These are phyloP conservation scores for Agonum fuliginosum DNA, from an alignment of 2,888 invertebrate species.

Conservation along the genomic window DNA sequence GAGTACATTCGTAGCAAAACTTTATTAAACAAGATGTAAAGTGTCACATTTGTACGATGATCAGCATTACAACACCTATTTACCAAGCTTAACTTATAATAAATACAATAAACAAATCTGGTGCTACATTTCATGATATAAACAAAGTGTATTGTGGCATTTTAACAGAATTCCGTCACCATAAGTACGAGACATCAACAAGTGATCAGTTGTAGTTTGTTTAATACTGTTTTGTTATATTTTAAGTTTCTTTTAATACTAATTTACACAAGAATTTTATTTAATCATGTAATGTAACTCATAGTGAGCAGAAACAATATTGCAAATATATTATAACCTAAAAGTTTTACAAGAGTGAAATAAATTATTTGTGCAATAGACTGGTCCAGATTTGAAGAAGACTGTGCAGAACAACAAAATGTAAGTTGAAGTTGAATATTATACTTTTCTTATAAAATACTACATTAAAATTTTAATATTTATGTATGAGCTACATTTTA, in stretches of 20 bases:
- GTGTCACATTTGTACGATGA: constrained; percentile 56
- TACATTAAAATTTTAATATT: constrained; percentile 21
- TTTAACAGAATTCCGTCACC: constrained; percentile 11
- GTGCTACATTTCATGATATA: constrained; percentile 37
- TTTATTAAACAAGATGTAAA: constrained; percentile 54
- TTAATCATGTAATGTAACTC: too few relatives aligned
- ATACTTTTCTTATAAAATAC: not conserved
- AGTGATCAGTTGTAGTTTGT: constrained; percentile 15
- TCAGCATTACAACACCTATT: constrained; percentile 50
- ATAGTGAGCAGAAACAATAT: too few relatives aligned
- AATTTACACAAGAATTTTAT: not conserved
- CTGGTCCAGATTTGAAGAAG: too few relatives aligned
- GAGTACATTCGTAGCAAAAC: constrained; percentile 51
- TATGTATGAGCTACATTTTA: not conserved
- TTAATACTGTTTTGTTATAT: constrained; percentile 26
- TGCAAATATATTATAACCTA: too few relatives aligned
- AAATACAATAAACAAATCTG: constrained; percentile 7
- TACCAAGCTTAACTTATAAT: constrained; percentile 29
- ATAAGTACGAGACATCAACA: not conserved
- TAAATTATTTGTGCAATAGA: too few relatives aligned
- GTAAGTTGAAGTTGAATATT: not conserved
- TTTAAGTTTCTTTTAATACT: constrained; percentile 9
- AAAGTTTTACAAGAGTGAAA: too few relatives aligned
- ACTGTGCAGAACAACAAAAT: not conserved
- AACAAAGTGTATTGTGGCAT: constrained; percentile 41